A percentile compares a stretch with the other conserved stretches of the same genome.
Conservation (phyloP, 2,888 invertebrate genomes). For the Tipula confusa region DNA sequence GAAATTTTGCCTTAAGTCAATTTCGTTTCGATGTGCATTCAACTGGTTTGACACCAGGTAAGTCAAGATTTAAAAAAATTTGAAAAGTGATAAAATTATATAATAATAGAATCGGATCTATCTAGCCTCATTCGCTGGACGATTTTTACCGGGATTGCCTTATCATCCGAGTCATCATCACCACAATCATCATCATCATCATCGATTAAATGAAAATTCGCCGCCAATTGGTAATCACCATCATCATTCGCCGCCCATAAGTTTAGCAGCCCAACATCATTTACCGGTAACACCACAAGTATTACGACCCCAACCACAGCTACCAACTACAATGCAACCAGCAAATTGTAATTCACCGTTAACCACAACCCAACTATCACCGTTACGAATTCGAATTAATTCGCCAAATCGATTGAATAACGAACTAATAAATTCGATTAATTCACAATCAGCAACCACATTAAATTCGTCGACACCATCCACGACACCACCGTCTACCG, state of each 20-base stretch:
- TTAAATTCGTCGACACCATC: conserved; percentile 30
- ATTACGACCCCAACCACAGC: conserved; percentile 48
- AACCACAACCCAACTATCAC: conserved; percentile 35
- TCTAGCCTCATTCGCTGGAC: conserved; percentile 44
- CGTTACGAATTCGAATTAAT: conserved; percentile 48
- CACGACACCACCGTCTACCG: conserved; percentile 42
- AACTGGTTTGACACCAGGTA: conserved; percentile 33
- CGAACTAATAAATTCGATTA: conserved; percentile 40
- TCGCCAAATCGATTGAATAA: conserved; percentile 50
- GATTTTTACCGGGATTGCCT: conserved; percentile 49
- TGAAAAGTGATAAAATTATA: neutral
- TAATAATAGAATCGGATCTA: neutral
- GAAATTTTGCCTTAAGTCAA: conserved; percentile 32
- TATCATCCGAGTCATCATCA: conserved; percentile 38
- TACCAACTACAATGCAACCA: conserved; percentile 41
- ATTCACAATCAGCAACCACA: conserved; percentile 33
- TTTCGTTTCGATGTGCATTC: conserved; percentile 38
- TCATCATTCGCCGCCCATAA: conserved; percentile 36
- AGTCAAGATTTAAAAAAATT: conserved; percentile 4
- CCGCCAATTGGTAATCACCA: conserved; percentile 34
- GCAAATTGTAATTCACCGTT: conserved; percentile 43
- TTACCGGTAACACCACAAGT: conserved; percentile 50
- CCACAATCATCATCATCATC: conserved; percentile 20
- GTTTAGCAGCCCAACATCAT: conserved; percentile 37
- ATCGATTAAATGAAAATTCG: conserved; percentile 32